These are phyloP conservation scores for Anthophora plumipes DNA, from an alignment of 2,888 invertebrate genomes.

Conservation along the genomic window DNA sequence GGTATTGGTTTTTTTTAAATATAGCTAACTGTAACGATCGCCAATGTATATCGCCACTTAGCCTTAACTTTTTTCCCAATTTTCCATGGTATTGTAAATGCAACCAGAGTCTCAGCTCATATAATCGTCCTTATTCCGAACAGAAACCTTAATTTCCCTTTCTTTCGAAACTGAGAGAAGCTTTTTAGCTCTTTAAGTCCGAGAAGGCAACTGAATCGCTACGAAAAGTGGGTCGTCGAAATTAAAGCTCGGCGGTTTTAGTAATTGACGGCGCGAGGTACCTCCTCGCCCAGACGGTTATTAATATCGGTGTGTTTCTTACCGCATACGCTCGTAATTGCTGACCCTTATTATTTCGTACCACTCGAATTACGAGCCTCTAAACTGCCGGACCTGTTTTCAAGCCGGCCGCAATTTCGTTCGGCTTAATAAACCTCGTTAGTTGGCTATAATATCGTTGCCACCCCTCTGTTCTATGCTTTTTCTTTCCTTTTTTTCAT, in stretches of 20 bases:
- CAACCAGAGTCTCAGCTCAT: neutral
- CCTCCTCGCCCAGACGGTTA: neutral
- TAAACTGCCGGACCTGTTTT: slow-evolving; percentile 29
- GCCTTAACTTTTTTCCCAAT: neutral
- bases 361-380: slow-evolving; percentile 2
- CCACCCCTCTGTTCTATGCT: slow-evolving; percentile 15
- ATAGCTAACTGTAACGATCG: neutral
- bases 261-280: neutral
- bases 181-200: neutral
- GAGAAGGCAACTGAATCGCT: neutral
- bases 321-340: neutral
- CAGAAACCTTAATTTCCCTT: neutral
- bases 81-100: neutral
- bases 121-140: neutral
- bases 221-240: neutral
- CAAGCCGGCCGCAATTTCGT: slow-evolving; percentile 55
- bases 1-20: no score
- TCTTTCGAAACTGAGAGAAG: neutral
- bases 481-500: neutral
- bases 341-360: slow-evolving; percentile 30
- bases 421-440: slow-evolving; percentile 61
- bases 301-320: slow-evolving; percentile 14
- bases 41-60: neutral
- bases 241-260: neutral
- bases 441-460: slow-evolving; percentile 41